These are phyloP conservation scores for Podocnemis expansa DNA, from an alignment of 2,113 vertebrate genomes.

Conservation along the genomic window DNA sequence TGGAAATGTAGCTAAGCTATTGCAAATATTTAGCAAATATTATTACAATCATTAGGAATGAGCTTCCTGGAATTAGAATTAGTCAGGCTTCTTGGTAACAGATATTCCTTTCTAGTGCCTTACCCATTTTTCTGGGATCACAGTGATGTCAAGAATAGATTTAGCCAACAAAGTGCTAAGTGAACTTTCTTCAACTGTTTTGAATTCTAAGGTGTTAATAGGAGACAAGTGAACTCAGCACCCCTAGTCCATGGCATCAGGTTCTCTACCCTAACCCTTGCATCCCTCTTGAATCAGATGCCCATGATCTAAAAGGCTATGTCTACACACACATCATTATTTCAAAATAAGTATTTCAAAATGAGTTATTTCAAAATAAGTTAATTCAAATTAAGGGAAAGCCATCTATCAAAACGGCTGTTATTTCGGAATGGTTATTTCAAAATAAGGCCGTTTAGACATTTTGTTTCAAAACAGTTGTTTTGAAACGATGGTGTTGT, in stretches of 20 bases:
- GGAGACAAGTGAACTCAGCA: background rate
- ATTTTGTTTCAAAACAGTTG: no score
- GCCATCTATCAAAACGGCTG: no score
- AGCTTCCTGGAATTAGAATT: background rate
- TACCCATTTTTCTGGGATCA: background rate
- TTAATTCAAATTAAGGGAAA: no score
- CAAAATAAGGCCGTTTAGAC: no score
- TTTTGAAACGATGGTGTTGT: no score
- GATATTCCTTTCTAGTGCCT: background rate
- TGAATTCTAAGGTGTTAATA: background rate
- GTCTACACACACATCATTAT: no score
- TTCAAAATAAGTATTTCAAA: no score
- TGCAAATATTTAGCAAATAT: background rate
- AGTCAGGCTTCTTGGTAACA: background rate
- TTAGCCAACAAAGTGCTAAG: background rate
- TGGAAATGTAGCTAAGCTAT: background rate
- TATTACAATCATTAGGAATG: background rate
- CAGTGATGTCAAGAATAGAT: background rate
- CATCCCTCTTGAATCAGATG: background rate
- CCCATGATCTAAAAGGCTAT: background rate
- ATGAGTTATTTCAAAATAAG: no score
- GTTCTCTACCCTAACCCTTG: background rate
- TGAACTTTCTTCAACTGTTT: background rate
- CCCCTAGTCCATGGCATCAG: background rate
- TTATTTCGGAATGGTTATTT: no score